Conservation (phyloP, 2,113 vertebrate genomes). For the Turnix velox region DNA sequence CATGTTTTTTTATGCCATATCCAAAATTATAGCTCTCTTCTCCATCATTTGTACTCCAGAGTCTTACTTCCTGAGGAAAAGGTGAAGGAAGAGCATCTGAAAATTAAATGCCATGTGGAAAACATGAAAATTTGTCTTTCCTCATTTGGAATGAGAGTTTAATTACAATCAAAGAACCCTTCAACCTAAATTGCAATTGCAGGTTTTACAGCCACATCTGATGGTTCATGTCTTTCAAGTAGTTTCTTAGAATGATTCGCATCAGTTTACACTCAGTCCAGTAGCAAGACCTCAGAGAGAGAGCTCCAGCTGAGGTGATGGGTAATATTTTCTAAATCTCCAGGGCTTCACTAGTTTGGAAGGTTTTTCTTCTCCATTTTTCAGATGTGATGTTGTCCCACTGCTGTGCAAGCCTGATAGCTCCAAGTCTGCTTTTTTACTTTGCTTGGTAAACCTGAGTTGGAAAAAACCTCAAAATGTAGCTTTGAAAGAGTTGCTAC, state of each 20-base stretch:
- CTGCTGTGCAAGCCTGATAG: neutral
- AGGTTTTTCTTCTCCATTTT: neutral
- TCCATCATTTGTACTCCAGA: neutral
- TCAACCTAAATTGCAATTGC: neutral
- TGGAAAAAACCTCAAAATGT: neutral
- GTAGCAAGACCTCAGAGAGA: neutral
- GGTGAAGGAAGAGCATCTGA: constrained; percentile 17
- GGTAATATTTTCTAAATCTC: neutral
- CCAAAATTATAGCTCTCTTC: constrained; percentile 19
- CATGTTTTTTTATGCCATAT: constrained; percentile 7
- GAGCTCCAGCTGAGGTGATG: neutral
- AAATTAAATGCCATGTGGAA: neutral
- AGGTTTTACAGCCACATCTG: neutral
- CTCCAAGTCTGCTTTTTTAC: neutral
- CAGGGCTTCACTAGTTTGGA: neutral
- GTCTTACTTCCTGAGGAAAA: neutral
- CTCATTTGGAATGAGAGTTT: neutral
- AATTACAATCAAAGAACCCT: constrained; percentile 24
- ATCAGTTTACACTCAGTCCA: neutral
- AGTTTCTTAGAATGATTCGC: neutral
- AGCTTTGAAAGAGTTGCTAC: neutral
- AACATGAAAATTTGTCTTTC: neutral
- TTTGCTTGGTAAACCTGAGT: neutral
- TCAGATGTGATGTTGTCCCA: neutral
- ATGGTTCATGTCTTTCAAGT: neutral